A percentile compares a stretch with the other conserved stretches of the same genome.
phyloP scores from a whole-genome alignment of 2,113 vertebrate species.

The Lutjanus erythropterus region DNA sequence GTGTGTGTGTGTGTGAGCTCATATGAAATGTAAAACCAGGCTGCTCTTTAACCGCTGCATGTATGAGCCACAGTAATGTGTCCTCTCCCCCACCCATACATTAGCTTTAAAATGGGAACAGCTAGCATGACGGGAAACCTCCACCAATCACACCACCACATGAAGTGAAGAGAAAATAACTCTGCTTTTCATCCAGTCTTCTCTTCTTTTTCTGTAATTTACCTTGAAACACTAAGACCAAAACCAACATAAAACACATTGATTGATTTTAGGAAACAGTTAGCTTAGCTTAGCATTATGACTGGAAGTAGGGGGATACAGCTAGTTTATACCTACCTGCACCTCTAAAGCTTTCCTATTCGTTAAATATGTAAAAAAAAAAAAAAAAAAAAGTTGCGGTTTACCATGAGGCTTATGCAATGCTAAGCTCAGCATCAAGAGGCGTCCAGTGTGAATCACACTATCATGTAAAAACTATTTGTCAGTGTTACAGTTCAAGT shows the following conservation, averaged over 20 bases:
- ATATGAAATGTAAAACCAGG: slow-evolving; percentile 70
- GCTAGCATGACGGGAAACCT: slow-evolving; percentile 34
- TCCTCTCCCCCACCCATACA: slow-evolving; percentile 55
- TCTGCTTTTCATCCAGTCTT: slow-evolving; percentile 36
- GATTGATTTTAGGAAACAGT: slow-evolving; percentile 18
- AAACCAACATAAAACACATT: slow-evolving; percentile 18
- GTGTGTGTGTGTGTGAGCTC: slow-evolving; percentile 42
- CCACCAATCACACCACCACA: slow-evolving; percentile 60
- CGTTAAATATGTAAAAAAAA: too few species aligned
- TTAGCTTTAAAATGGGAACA: slow-evolving; percentile 60
- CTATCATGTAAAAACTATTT: too few species aligned
- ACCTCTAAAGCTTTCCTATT: too few species aligned
- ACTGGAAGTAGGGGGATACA: too few species aligned
- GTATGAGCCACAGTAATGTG: slow-evolving; percentile 54
- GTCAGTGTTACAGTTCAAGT: neutral
- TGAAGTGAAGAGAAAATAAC: slow-evolving; percentile 65
- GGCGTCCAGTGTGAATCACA: too few species aligned
- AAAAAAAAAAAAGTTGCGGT: too few species aligned
- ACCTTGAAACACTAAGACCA: slow-evolving; percentile 2
- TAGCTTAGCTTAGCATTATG: too few species aligned
- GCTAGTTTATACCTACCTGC: too few species aligned
- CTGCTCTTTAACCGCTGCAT: slow-evolving; percentile 57
- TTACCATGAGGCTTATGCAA: too few species aligned
- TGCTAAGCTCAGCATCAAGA: too few species aligned
- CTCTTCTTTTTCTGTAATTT: slow-evolving; percentile 16